Evolutionary conservation across 2,888 invertebrate species (phyloP).

Genomic region (Polymixis lichenea): DNA sequence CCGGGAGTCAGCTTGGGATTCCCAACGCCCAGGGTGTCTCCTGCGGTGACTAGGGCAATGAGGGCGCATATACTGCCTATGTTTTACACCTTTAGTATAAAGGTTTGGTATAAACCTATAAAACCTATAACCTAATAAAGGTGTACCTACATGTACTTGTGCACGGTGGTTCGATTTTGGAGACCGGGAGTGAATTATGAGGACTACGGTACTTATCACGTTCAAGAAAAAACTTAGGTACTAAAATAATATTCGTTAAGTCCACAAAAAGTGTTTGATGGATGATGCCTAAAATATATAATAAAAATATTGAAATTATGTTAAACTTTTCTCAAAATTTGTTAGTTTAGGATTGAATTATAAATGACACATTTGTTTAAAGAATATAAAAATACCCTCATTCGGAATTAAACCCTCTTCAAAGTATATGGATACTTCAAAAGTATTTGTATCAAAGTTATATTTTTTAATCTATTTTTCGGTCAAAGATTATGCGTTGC

Average conservation of each 20-base stretch:
- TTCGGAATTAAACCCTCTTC: slow-evolving; percentile 3
- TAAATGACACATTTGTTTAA: slow-evolving; percentile 26
- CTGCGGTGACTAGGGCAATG: no score
- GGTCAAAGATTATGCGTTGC: no score
- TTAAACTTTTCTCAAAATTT: slow-evolving; percentile 34
- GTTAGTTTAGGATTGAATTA: slow-evolving; percentile 55
- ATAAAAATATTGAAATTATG: slow-evolving; percentile 39
- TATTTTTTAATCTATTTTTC: neutral
- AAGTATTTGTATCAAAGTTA: neutral
- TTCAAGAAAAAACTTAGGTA: neutral
- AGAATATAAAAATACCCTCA: slow-evolving; percentile 5
- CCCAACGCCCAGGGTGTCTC: no score
- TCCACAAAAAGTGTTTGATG: slow-evolving; percentile 31
- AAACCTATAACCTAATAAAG: no score
- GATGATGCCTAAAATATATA: slow-evolving; percentile 33
- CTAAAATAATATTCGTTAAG: slow-evolving; percentile 24
- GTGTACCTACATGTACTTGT: neutral
- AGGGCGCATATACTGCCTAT: no score
- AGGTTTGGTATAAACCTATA: no score
- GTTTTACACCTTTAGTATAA: no score
- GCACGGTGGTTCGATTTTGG: neutral
- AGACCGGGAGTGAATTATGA: neutral
- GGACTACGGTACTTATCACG: neutral
- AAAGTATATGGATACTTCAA: neutral
- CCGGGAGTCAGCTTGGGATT: no score